Evolutionary conservation across 2,797 vertebrate species (phyloP), one percentile per base, ranked within the genome.

Genomic region (Enteromius treurensis): DNA sequence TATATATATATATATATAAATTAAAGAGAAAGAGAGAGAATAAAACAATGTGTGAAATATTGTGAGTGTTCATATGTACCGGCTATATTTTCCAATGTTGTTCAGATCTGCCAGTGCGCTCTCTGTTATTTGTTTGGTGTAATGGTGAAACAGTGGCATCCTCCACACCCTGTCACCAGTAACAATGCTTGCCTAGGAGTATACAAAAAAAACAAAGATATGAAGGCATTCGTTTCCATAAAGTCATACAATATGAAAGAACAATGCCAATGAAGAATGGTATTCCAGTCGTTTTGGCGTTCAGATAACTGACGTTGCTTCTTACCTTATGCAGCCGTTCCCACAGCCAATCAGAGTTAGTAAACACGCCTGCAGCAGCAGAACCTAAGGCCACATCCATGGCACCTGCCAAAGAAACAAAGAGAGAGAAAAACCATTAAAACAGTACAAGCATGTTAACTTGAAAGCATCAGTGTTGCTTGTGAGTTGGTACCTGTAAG

Each of bases 161-260:
- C 98, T 95, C 98, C 98, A 99, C 77, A 99, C 96, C 86, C 98
- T 93, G 93, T 99, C 98, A 62, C 98, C 98, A 5, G 97, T 99
- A 87, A 97, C 90, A 86, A 97, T 81, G 83, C 98, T 97, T 51
- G 98, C 97, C 98, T 99, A 87, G 60, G n/a, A 58, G 19, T 6
- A 85, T 2, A 75, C 15, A 60, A 58, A 58, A 58, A 49, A 53
- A 26, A 60, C 49, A 71, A 15, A 42, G 8, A 10, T 40, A 40
- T 23, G 13, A 60, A 10, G 74, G 73, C 70, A 47, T 79, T n/a
- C 13, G 45, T 32, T 49, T 17, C 49, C 32, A 15, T 6, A 68
- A 71, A 47, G 55, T 11, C 29, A 37, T 13, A 75, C 14, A 67
- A 70, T 62, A 55, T 81, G 19, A 67, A 77, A 40, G 19, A 84